Evolutionary conservation across 2,888 invertebrate species (phyloP).

Genomic region (Autographa gamma): DNA sequence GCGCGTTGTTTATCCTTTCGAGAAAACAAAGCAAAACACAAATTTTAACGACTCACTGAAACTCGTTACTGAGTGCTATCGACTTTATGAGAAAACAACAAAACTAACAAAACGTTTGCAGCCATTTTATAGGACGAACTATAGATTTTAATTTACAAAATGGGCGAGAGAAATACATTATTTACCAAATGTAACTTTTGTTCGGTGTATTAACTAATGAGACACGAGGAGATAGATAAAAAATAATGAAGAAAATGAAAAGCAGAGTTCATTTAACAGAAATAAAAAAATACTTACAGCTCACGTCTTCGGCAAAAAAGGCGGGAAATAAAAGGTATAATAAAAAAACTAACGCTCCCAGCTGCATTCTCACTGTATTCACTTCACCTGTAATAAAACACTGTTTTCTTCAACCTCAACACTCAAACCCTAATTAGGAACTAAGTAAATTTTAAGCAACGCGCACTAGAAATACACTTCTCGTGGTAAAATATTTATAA

Average conservation of each 20-base stretch:
- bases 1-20: not conserved
- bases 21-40: not conserved
- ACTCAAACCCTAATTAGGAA: conserved; percentile 25
- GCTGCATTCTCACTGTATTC: conserved; percentile 69
- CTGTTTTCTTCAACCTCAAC: conserved; percentile 23
- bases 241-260: not conserved
- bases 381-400: conserved; percentile 47
- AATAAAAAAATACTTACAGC: conserved; percentile 75
- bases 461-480: conserved; percentile 76
- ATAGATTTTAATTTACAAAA: not conserved
- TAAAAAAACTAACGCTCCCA: conserved; percentile 66
- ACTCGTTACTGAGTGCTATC: not conserved
- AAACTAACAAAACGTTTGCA: not conserved
- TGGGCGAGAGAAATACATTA: no score
- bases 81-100: not conserved
- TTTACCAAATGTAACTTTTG: no score
- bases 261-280: not conserved
- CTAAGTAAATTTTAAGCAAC: conserved; percentile 41
- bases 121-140: not conserved
- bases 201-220: no score
- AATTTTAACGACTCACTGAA: not conserved
- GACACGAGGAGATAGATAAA: no score
- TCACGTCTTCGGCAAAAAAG: conserved; percentile 79
- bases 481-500: conserved; percentile 73
- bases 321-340: conserved; percentile 68